Evolutionary conservation across 2,888 invertebrate genomes (phyloP).

Genomic region (Yponomeuta sedellus): DNA sequence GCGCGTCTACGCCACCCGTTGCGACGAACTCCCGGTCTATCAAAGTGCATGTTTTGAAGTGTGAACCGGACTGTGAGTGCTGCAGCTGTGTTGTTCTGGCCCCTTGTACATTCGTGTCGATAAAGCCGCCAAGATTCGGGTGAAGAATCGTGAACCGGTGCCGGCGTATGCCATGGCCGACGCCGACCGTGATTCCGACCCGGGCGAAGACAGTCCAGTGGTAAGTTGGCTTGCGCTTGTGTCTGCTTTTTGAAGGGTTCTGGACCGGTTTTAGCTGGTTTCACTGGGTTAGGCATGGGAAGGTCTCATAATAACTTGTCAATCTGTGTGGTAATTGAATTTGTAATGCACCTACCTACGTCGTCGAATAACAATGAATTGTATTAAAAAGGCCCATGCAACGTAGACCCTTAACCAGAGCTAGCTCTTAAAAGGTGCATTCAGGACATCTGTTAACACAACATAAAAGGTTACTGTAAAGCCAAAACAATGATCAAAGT

Average conservation of each 20-base stretch:
- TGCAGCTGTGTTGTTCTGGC: conserved; percentile 35
- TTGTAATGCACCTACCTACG: too few species aligned
- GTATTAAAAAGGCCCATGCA: too few species aligned
- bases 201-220: conserved; percentile 85
- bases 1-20: conserved; percentile 37
- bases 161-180: conserved; percentile 89
- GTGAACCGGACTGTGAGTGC: conserved; percentile 48
- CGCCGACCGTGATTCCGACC: conserved; percentile 82
- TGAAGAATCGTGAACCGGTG: conserved; percentile 91
- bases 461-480: background rate
- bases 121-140: conserved; percentile 86
- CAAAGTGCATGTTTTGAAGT: conserved; percentile 41
- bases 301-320: too few species aligned
- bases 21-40: conserved; percentile 29
- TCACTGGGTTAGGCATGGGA: too few species aligned
- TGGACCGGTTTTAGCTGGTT: background rate
- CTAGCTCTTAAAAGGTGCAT: too few species aligned
- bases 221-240: conserved; percentile 71
- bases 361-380: too few species aligned
- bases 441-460: too few species aligned
- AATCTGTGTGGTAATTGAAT: too few species aligned
- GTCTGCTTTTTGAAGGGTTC: background rate
- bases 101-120: conserved; percentile 44
- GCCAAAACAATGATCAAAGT: background rate
- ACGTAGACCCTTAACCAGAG: too few species aligned